Evolutionary conservation across 2,888 invertebrate genomes (phyloP).

Genomic region (Callimorpha dominula): DNA sequence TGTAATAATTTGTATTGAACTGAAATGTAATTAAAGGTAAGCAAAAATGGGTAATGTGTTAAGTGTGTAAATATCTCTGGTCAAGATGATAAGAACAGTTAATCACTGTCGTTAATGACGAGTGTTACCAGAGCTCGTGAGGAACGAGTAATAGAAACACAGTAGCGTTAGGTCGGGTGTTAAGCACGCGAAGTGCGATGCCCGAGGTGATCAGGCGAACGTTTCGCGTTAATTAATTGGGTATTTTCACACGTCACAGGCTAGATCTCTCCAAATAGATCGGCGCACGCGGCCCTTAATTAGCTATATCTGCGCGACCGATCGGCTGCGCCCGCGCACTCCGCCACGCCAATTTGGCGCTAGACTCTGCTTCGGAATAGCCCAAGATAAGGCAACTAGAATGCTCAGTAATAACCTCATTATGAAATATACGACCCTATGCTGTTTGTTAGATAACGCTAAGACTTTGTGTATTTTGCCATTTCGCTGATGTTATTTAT

Average conservation of each 20-base stretch:
- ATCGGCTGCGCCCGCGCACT: slow-evolving; percentile 81
- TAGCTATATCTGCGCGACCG: slow-evolving; percentile 80
- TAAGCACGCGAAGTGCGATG: slow-evolving; percentile 80
- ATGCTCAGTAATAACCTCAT: slow-evolving; percentile 85
- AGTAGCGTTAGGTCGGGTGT: slow-evolving; percentile 65
- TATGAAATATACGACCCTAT: slow-evolving; percentile 80
- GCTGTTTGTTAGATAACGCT: slow-evolving; percentile 71
- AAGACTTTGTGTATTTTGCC: slow-evolving; percentile 57
- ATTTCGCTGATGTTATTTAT: slow-evolving; percentile 41
- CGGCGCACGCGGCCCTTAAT: slow-evolving; percentile 83
- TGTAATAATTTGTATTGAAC: too few species aligned
- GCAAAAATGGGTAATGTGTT: neutral
- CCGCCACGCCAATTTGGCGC: slow-evolving; percentile 85
- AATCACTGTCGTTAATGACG: slow-evolving; percentile 29
- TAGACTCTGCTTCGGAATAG: slow-evolving; percentile 76
- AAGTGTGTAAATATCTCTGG: neutral
- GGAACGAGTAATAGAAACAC: slow-evolving; percentile 66
- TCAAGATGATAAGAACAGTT: neutral
- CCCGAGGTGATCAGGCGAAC: slow-evolving; percentile 67
- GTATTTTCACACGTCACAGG: slow-evolving; percentile 86
- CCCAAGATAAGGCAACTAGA: slow-evolving; percentile 78
- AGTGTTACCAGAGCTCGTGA: slow-evolving; percentile 57
- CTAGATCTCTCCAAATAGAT: slow-evolving; percentile 86
- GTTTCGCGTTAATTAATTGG: slow-evolving; percentile 86
- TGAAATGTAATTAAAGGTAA: neutral